A percentile compares a stretch with the other conserved stretches of the same genome.
phyloP scores from a whole-genome alignment of 2,888 invertebrate genomes.

The Geophilus truncorum region DNA sequence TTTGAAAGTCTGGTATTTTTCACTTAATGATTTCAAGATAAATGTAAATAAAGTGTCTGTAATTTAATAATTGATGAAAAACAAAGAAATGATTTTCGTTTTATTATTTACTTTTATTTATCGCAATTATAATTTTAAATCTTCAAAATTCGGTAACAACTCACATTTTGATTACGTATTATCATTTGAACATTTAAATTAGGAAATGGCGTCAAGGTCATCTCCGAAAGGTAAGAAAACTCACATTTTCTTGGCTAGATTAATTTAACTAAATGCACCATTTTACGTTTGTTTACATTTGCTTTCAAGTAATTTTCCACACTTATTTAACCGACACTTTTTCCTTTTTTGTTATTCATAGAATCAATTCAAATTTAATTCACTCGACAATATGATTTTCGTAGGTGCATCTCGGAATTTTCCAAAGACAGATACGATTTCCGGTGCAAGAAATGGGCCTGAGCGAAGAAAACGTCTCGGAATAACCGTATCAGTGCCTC shows the following conservation, averaged over 20 bases:
- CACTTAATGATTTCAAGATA: slow-evolving; percentile 30
- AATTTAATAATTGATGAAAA: slow-evolving; percentile 30
- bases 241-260: background rate
- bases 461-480: background rate
- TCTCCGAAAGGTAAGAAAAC: background rate
- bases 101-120: slow-evolving; percentile 22
- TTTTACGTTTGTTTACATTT: background rate
- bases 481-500: background rate
- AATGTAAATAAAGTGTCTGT: slow-evolving; percentile 35
- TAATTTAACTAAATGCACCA: background rate
- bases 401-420: background rate
- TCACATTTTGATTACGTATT: background rate
- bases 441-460: background rate
- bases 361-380: background rate
- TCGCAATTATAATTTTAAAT: background rate
- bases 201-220: background rate
- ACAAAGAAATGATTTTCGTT: slow-evolving; percentile 17
- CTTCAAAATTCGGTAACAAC: background rate
- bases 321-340: background rate
- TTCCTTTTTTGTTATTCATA: background rate
- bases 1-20: slow-evolving; percentile 35
- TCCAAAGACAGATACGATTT: background rate
- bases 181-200: background rate
- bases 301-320: background rate
- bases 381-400: background rate